Evolutionary conservation across 2,113 vertebrate genomes (phyloP).

Genomic region (Hydrochoerus hydrochaeris): DNA sequence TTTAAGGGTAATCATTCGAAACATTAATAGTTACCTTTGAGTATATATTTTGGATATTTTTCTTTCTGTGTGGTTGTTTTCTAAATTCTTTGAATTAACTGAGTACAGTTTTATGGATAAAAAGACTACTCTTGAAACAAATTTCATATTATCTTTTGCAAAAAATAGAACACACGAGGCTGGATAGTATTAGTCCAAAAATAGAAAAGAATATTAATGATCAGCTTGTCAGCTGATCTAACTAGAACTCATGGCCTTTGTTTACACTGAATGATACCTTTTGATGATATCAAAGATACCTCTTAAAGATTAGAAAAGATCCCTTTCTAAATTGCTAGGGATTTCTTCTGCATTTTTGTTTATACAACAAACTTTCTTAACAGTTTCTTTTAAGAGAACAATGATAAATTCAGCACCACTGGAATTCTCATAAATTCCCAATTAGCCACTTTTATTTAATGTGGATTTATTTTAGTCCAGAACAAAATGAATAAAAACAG

Average conservation of each 20-base stretch:
- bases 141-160: background rate
- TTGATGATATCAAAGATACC: background rate
- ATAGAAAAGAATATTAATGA: background rate
- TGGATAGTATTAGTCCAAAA: background rate
- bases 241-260: background rate
- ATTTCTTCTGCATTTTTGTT: background rate
- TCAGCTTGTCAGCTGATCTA: background rate
- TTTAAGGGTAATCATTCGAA: background rate
- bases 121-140: background rate
- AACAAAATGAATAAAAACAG: background rate
- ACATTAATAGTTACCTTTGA: background rate
- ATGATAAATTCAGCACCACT: background rate
- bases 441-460: background rate
- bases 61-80: background rate
- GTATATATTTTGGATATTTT: background rate
- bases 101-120: background rate
- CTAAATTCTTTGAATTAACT: background rate
- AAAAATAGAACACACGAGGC: background rate
- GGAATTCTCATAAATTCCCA: slow-evolving; percentile 36
- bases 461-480: background rate
- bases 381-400: slow-evolving; percentile 24
- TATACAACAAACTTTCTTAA: background rate
- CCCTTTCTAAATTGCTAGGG: background rate
- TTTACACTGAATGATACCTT: background rate
- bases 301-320: background rate